These are phyloP conservation scores for Mirounga angustirostris DNA, from an alignment of 2,113 vertebrate genomes.

Conservation along the genomic window DNA sequence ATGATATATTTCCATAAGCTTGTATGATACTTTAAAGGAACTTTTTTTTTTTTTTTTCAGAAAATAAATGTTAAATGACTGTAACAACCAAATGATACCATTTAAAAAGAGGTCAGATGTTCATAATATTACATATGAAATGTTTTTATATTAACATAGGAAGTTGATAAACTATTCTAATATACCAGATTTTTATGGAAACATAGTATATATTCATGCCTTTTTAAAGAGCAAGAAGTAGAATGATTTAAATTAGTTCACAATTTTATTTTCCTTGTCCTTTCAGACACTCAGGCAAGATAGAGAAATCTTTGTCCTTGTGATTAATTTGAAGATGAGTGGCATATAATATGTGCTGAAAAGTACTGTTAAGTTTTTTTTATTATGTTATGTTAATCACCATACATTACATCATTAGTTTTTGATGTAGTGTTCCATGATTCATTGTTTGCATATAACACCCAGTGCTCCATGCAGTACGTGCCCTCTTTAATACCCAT, in stretches of 20 bases:
- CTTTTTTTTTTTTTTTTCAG: neutral
- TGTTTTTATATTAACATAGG: constrained; percentile 15
- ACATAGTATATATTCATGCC: neutral
- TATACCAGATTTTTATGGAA: neutral
- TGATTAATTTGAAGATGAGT: constrained; percentile 10
- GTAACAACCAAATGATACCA: neutral
- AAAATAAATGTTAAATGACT: constrained; percentile 20
- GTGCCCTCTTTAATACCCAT: too few relatives aligned
- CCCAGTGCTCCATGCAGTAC: too few relatives aligned
- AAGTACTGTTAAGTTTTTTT: neutral
- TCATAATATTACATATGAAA: neutral
- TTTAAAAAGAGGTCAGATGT: neutral
- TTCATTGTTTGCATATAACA: too few relatives aligned
- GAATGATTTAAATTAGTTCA: neutral
- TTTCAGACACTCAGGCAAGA: neutral
- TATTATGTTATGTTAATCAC: too few relatives aligned
- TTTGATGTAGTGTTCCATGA: too few relatives aligned
- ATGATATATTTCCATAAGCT: neutral
- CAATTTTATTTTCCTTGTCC: constrained; percentile 29
- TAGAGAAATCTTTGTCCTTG: neutral
- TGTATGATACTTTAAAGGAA: neutral
- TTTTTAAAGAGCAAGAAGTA: constrained; percentile 28
- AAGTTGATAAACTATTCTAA: neutral
- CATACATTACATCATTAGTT: too few relatives aligned
- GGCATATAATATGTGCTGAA: neutral